These are phyloP conservation scores for Gryllus longicercus DNA, from an alignment of 2,888 invertebrate genomes.

Conservation along the genomic window DNA sequence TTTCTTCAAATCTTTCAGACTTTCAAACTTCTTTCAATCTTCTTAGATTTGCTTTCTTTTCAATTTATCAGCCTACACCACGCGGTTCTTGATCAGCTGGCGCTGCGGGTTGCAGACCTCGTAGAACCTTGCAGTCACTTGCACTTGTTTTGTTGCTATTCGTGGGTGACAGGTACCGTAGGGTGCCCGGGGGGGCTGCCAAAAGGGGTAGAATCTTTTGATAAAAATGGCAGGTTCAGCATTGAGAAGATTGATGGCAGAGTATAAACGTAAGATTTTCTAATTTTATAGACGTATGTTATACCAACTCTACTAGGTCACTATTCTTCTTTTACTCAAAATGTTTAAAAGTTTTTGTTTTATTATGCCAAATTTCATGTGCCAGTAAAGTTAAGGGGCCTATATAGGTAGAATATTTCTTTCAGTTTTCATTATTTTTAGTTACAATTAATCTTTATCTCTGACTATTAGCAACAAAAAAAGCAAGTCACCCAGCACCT, in stretches of 20 bases:
- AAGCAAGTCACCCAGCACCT: too few species aligned
- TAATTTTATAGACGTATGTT: constrained; percentile 21
- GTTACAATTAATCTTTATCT: neutral
- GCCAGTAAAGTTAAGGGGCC: too few species aligned
- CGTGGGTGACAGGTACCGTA: constrained; percentile 5
- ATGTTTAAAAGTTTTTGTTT: too few species aligned
- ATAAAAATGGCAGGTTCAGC: constrained; percentile 76
- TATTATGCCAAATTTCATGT: too few species aligned
- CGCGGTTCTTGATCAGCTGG: neutral
- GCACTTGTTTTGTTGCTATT: neutral
- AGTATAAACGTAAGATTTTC: constrained; percentile 69
- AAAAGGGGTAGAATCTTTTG: neutral
- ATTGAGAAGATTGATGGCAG: constrained; percentile 78
- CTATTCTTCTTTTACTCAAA: constrained; percentile 17
- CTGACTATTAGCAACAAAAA: neutral
- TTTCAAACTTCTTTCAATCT: too few species aligned
- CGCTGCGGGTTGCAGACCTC: neutral
- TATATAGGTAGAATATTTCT: too few species aligned
- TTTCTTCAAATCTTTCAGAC: too few species aligned
- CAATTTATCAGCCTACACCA: too few species aligned
- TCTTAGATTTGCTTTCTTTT: too few species aligned
- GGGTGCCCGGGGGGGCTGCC: neutral
- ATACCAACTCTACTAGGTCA: constrained; percentile 25
- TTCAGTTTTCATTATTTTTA: too few species aligned
- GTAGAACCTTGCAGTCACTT: neutral